These are phyloP conservation scores for Nematopogon swammerdamellus DNA, from an alignment of 2,888 invertebrate genomes.

Conservation along the genomic window DNA sequence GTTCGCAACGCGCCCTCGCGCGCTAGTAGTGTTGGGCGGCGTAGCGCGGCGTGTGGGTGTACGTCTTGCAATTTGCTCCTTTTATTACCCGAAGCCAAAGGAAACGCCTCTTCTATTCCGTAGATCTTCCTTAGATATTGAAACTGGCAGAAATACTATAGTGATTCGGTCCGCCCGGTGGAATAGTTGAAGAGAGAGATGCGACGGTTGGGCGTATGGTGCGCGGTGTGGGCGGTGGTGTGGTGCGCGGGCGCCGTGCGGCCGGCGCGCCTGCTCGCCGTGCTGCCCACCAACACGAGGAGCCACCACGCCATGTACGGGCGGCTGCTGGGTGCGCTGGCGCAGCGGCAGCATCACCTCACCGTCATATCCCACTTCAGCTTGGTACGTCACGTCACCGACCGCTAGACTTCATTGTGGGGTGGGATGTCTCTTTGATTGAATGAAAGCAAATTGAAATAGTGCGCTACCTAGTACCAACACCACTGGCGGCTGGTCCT, in stretches of 20 bases:
- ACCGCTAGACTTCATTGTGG: too few relatives aligned
- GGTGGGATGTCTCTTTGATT: too few relatives aligned
- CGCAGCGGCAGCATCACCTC: slow-evolving; percentile 34
- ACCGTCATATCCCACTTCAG: slow-evolving; percentile 48
- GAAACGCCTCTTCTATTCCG: too few relatives aligned
- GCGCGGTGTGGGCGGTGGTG: slow-evolving; percentile 21
- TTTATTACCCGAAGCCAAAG: too few relatives aligned
- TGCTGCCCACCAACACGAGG: slow-evolving; percentile 49
- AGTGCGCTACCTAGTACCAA: too few relatives aligned
- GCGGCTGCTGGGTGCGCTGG: slow-evolving; percentile 40
- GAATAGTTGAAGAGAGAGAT: slow-evolving; percentile 22
- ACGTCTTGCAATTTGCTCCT: too few relatives aligned
- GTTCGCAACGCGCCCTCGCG: slow-evolving; percentile 3
- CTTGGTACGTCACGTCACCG: slow-evolving; percentile 29
- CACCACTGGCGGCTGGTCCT: too few relatives aligned
- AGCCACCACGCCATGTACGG: slow-evolving; percentile 55
- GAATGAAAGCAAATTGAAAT: too few relatives aligned
- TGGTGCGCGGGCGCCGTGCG: slow-evolving; percentile 22
- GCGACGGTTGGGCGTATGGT: slow-evolving; percentile 21
- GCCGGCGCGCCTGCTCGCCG: slow-evolving; percentile 39
- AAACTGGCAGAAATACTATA: too few relatives aligned
- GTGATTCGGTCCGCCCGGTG: slow-evolving; percentile 13
- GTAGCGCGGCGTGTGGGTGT: slow-evolving; percentile 8
- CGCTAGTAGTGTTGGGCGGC: not conserved
- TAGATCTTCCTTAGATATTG: too few relatives aligned